Evolutionary conservation across 1,140 invertebrate species (phyloP).

Genomic region (Brachionus asplanchnoidis): DNA sequence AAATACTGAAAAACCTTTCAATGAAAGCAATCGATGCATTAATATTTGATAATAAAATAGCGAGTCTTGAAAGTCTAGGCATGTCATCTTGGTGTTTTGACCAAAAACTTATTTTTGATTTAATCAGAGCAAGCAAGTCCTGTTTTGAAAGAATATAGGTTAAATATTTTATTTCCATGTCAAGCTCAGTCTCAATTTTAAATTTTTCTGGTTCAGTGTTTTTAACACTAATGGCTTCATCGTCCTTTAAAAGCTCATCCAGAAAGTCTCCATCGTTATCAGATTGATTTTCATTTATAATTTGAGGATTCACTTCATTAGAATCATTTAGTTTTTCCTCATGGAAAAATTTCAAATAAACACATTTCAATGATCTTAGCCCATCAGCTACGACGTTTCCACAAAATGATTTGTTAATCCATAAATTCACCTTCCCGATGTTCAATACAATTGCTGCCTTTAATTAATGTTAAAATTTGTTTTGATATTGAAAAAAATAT

Average conservation of each 20-base stretch:
- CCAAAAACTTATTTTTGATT: background rate
- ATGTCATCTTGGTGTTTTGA: background rate
- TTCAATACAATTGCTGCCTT: background rate
- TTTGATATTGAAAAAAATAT: background rate
- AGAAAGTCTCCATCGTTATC: background rate
- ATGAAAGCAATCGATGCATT: background rate
- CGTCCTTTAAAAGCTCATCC: background rate
- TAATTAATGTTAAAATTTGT: background rate
- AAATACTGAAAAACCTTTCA: constrained; percentile 1
- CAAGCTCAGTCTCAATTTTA: background rate
- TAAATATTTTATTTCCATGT: background rate
- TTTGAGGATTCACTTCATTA: background rate
- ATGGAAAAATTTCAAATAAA: background rate
- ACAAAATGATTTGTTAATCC: background rate
- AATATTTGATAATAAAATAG: background rate
- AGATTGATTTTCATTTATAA: background rate
- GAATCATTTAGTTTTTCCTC: background rate
- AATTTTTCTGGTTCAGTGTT: background rate
- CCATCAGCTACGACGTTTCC: background rate
- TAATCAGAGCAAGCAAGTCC: background rate
- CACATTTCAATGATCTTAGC: background rate
- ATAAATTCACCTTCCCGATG: background rate
- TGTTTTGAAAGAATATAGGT: background rate
- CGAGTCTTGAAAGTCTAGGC: background rate
- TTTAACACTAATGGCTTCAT: background rate